Conservation (phyloP, 2,888 invertebrate species). For the Pachycephus smyrnensis region DNA sequence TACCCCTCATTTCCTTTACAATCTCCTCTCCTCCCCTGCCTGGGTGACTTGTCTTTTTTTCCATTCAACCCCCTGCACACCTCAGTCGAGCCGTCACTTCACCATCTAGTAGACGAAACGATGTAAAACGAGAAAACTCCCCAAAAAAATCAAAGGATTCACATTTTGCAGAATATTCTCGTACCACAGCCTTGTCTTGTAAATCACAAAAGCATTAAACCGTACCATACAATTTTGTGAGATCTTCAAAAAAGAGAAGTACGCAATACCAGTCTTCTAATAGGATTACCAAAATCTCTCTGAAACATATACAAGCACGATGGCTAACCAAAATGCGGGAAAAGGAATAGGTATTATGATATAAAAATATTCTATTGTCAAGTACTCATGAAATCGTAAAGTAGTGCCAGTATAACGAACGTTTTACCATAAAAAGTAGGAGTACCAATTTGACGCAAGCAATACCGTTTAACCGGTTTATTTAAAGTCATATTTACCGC, state of each 20-base stretch:
- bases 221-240: not conserved
- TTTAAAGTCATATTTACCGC: conserved; percentile 52
- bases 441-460: not conserved
- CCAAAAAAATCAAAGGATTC: not conserved
- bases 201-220: not conserved
- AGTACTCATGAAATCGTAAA: not conserved
- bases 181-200: not conserved
- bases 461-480: conserved; percentile 32
- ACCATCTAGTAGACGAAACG: conserved; percentile 49
- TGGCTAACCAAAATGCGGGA: not conserved
- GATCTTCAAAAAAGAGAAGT: not conserved
- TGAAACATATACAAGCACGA: not conserved
- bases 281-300: not conserved
- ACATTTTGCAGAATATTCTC: not conserved
- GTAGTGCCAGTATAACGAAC: not conserved
- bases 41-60: not conserved
- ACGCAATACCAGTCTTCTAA: not conserved
- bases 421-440: not conserved
- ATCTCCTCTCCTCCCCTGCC: not conserved
- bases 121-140: conserved; percentile 38
- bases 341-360: not conserved
- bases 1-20: not conserved
- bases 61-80: not conserved
- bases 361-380: not conserved
- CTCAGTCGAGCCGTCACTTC: not conserved